Percentiles rank a stretch among this genome's conserved stretches.
These are phyloP conservation scores for Rousettus leschenaultii DNA, from an alignment of 2,113 vertebrate genomes.

Conservation along the genomic window DNA sequence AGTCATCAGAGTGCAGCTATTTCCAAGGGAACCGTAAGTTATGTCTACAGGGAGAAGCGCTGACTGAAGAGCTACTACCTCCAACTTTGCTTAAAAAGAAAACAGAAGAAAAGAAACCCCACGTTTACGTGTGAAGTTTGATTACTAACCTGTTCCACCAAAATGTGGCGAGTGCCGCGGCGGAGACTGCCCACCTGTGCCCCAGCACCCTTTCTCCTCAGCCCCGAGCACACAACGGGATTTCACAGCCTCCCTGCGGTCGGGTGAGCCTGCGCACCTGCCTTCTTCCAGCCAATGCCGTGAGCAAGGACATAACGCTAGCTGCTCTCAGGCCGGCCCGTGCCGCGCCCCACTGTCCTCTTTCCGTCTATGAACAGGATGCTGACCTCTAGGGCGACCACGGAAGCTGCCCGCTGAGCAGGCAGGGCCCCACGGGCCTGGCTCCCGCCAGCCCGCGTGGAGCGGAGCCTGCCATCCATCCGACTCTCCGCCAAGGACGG, in stretches of 20 bases:
- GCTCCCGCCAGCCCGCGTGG: background rate
- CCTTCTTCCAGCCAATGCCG: background rate
- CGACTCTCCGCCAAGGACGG: background rate
- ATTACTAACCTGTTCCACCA: background rate
- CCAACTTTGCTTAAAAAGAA: background rate
- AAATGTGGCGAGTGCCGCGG: background rate
- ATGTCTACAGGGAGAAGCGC: background rate
- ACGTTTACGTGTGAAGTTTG: background rate
- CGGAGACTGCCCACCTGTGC: background rate
- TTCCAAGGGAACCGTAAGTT: background rate
- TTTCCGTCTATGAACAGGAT: background rate
- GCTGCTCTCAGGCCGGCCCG: too few species aligned
- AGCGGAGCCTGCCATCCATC: background rate
- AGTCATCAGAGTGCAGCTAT: background rate
- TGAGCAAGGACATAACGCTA: background rate
- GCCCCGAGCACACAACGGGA: background rate
- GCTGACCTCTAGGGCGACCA: background rate
- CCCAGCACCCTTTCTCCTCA: background rate
- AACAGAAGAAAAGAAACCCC: background rate
- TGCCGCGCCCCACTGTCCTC: background rate
- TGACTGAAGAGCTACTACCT: background rate
- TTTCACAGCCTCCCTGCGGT: background rate
- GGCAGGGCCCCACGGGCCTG: background rate
- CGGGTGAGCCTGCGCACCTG: background rate
- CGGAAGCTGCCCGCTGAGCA: background rate